Base-by-base conservation (phyloP, 2,797 vertebrate species). In the Clarias pachynema region DNA sequence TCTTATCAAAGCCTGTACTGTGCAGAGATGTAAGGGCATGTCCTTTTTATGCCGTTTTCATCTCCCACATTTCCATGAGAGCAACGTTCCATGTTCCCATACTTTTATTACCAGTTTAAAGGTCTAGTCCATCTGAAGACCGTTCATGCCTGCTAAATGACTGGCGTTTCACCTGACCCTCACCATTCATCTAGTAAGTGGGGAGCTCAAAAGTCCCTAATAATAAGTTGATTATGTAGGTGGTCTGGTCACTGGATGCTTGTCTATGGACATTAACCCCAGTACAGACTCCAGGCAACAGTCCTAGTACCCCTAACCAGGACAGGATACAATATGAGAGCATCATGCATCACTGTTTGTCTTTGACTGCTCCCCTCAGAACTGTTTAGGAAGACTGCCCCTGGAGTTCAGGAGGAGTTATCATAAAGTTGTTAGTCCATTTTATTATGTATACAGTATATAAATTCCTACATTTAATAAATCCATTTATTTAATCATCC, bases 1-100 rank as follows among this genome's bases (percentile, higher is more conserved):
- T 40, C 3, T 59, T 79, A 63, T 79, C 59, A 62, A 34, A 63
- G 57, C 57, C 22, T 78, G 20, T 34, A 78, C 74, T 59, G 56
- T 78, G 18, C 20, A 12, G 31, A 57, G 29, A 14, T 24, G 0
- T 15, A 24, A 59, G 4, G 29, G 29, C 53, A 34, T 12, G 56
- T 6, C 49, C 31, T 34, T 34, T 34, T 34, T 34, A 1, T 31
- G 73, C 59, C 18, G 10, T 59, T 78, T 79, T 24, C 59, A n/a
- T 79, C 22, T 16, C 4, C 22, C 57, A 37, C 56, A 22, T 59
- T 37, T 78, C 26, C 57, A 22, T 16, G 22, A 2, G 8, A 79
- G 57, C 75, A 37, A 9, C 15, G 40, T 44, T 65, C 37, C 57
- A 79, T 78, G 20, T 78, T 60, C 31, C 20, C 20, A 34, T 26